A percentile compares a stretch with the other conserved stretches of the same genome.
phyloP scores from a whole-genome alignment of 2,113 vertebrate genomes.

The Boleophthalmus pectinirostris region DNA sequence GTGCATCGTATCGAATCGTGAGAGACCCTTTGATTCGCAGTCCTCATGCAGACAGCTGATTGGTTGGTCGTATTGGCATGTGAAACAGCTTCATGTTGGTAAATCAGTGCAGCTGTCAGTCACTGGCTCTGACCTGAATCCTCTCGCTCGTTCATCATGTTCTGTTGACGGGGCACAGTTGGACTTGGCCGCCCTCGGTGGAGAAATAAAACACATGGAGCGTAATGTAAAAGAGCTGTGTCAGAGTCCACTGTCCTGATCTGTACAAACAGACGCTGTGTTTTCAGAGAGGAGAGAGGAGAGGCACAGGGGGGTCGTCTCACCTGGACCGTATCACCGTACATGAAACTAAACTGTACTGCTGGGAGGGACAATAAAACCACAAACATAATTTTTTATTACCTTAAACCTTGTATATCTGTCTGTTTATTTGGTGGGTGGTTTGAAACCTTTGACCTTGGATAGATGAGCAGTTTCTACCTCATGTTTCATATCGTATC shows the following conservation, averaged over 20 bases:
- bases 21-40: no score
- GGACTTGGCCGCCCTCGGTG: background rate
- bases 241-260: background rate
- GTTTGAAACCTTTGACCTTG: no score
- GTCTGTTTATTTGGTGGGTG: no score
- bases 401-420: background rate
- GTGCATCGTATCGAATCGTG: no score
- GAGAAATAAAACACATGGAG: no score
- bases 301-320: slow-evolving; percentile 9
- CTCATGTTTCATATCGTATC: no score
- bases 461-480: no score
- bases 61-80: no score
- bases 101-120: background rate
- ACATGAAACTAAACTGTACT: background rate
- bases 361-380: slow-evolving; percentile 14
- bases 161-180: background rate
- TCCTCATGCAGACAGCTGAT: no score
- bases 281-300: slow-evolving; percentile 36
- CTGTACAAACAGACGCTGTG: slow-evolving; percentile 32
- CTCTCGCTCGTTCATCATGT: background rate
- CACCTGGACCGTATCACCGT: slow-evolving; percentile 2
- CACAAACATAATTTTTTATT: background rate
- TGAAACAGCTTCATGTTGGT: no score
- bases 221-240: slow-evolving; percentile 11
- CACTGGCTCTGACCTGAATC: background rate